Base-by-base conservation (phyloP, 2,888 invertebrate genomes). In the Rhagium mordax region DNA sequence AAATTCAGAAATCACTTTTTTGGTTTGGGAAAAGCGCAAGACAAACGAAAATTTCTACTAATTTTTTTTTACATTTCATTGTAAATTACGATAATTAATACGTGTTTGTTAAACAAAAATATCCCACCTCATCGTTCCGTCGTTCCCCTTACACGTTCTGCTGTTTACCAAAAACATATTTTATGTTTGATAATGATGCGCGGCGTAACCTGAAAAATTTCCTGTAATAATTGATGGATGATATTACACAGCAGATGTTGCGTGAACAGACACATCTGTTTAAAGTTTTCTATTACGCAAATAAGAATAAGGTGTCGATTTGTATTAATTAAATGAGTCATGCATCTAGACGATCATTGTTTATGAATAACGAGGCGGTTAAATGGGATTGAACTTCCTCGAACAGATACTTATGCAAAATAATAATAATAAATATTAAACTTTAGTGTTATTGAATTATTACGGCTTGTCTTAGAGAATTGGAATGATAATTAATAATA, bases 321-420 rank as follows among this genome's bases (percentile, higher is more conserved):
- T 70, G 74, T 76, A 70, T 76, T 72, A 73, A 76, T 76, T 70
- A 75, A 57, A 15, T 72, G 72, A 72, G 57, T 72, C 72, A 72
- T 72, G n/a, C 29, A 66, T 18, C 55, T 64, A 70, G 72, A 73
- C 70, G 69, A 69, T 74, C 72, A 78, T 78, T 78, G 78, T 78
- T 76, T 78, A 76, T 73, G 71, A 49, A 75, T 75, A 76, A 68
- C 72, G 65, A 77, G 79, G 78, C 77, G 79, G 76, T 74, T 70
- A 61, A 78, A 79, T 77, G 79, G 74, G 78, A 78, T 77, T 78
- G 80, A 79, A 82, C 81, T 82, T 82, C 81, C 81, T 79, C 80
- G 80, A 81, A 79, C 73, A 67, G 64, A 77, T 81, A 75, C 78
- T 77, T 78, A 77, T 79, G 77, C 74, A 77, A 74, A 73, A 68